Percentiles rank a stretch among this genome's conserved stretches.
These are phyloP conservation scores for Butastur rufipennis DNA, from an alignment of 2,113 vertebrate genomes.

Conservation along the genomic window DNA sequence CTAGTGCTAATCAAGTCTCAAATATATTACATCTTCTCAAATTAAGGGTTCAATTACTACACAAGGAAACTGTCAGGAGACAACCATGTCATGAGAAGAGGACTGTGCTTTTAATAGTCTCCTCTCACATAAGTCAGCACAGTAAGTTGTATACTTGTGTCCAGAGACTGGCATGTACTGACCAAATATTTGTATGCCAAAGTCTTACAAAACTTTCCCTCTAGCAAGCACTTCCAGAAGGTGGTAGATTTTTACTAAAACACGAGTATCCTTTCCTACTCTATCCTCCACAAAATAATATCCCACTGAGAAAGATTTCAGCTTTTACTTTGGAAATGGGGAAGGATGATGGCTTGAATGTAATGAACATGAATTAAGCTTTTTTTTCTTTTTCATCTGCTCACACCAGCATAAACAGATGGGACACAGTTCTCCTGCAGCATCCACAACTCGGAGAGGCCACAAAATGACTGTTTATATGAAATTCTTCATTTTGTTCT, in stretches of 20 bases:
- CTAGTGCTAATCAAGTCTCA: background rate
- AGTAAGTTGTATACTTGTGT: background rate
- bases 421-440: background rate
- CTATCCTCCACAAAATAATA: background rate
- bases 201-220: background rate
- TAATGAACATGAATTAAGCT: background rate
- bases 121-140: background rate
- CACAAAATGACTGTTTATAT: background rate
- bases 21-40: background rate
- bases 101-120: background rate
- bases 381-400: background rate
- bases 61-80: background rate
- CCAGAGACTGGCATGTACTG: background rate
- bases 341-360: background rate
- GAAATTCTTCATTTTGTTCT: background rate
- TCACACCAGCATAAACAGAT: background rate
- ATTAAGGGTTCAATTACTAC: background rate
- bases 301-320: background rate
- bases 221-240: background rate
- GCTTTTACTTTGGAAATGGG: background rate
- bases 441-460: background rate
- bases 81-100: background rate
- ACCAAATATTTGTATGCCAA: background rate
- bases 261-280: background rate
- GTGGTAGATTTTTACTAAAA: background rate